Conservation (phyloP, 2,797 vertebrate genomes). For the Furcifer pardalis region DNA sequence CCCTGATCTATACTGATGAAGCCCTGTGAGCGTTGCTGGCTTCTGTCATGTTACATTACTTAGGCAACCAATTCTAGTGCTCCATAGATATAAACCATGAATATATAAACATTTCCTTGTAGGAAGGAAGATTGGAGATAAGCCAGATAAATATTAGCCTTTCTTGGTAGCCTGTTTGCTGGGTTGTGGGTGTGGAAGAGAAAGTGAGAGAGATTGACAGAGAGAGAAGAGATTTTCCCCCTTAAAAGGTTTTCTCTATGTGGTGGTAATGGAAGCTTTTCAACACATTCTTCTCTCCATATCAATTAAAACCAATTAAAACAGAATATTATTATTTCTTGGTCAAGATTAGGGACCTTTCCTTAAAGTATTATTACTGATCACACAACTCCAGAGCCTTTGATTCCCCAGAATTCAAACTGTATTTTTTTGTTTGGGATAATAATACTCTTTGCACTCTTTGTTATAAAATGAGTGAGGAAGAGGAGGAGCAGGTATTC, state of each 20-base stretch:
- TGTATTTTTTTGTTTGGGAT: neutral
- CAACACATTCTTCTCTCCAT: neutral
- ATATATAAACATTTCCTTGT: constrained; percentile 70
- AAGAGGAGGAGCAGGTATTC: neutral
- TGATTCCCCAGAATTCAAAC: neutral
- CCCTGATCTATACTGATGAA: constrained; percentile 65
- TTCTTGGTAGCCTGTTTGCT: constrained; percentile 60
- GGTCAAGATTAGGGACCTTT: neutral
- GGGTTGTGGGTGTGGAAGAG: neutral
- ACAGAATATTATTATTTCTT: neutral
- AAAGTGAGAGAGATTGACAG: constrained; percentile 3
- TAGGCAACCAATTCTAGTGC: constrained; percentile 68
- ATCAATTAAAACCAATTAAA: neutral
- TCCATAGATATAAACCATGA: constrained; percentile 69
- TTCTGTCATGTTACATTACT: constrained; percentile 58
- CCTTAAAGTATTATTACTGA: neutral
- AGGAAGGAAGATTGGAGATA: constrained; percentile 42
- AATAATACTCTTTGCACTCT: neutral
- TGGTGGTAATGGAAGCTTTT: constrained; percentile 31
- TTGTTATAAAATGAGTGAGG: neutral
- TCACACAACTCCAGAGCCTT: neutral
- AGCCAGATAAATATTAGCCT: constrained; percentile 55
- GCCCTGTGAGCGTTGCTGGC: constrained; percentile 49
- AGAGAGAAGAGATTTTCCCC: constrained; percentile 33
- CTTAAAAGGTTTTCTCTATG: constrained; percentile 61